These are phyloP conservation scores for Huso huso DNA, from an alignment of 2,797 vertebrate species.

Conservation along the genomic window DNA sequence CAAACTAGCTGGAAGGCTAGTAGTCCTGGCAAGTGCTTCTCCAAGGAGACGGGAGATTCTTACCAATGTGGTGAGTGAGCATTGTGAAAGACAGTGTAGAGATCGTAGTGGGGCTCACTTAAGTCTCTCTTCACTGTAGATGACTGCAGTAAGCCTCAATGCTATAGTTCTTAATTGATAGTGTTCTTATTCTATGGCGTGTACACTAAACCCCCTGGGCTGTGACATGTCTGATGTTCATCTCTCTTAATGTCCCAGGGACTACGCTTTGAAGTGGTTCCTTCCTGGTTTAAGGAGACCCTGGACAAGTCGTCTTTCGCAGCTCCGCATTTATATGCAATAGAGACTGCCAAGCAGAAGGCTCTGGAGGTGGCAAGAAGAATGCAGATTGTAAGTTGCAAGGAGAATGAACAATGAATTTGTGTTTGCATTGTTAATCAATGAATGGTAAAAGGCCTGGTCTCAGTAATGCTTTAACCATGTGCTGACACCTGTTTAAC, in stretches of 20 bases:
- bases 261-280: slow-evolving; percentile 83
- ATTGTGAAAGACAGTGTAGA: too few relatives aligned
- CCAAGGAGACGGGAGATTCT: slow-evolving; percentile 85
- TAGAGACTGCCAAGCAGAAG: slow-evolving; percentile 87
- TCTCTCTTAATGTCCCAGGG: slow-evolving; percentile 55
- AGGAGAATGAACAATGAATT: not conserved
- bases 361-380: slow-evolving; percentile 85
- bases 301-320: slow-evolving; percentile 73
- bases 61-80: slow-evolving; percentile 60
- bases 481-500: not conserved
- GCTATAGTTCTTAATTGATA: not conserved
- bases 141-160: not conserved
- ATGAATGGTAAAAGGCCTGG: not conserved
- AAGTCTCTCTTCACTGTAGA: too few relatives aligned
- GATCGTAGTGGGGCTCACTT: too few relatives aligned
- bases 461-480: not conserved
- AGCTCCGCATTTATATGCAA: slow-evolving; percentile 73
- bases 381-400: slow-evolving; percentile 69
- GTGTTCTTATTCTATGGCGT: too few relatives aligned
- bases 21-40: slow-evolving; percentile 85
- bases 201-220: too few relatives aligned
- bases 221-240: not conserved
- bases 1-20: slow-evolving; percentile 68
- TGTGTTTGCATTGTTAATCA: not conserved
- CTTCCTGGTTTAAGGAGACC: slow-evolving; percentile 88